Evolutionary conservation across 92 coral and sea anemone species (phyloP).

Genomic region (Actinernus sp.): DNA sequence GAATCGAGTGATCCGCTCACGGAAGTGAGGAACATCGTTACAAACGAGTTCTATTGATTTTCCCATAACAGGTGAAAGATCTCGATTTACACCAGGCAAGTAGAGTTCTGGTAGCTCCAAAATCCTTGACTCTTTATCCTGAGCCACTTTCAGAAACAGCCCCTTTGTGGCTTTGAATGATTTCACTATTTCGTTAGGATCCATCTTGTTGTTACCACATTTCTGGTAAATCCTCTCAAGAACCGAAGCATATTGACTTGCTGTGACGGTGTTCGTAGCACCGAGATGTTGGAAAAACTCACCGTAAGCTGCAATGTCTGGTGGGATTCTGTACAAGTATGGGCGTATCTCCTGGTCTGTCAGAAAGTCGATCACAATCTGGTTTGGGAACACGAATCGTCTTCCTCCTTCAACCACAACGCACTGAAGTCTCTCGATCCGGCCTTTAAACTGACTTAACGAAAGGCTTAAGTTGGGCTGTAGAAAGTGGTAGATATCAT

Average conservation of each 20-base stretch:
- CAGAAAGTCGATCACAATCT: slow-evolving; percentile 47
- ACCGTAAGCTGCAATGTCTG: slow-evolving; percentile 17
- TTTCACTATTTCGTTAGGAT: slow-evolving; percentile 54
- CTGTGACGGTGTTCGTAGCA: slow-evolving; percentile 32
- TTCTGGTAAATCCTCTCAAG: slow-evolving; percentile 24
- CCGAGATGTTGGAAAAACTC: slow-evolving; percentile 58
- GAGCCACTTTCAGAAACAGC: slow-evolving; percentile 33
- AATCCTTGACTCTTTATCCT: background rate
- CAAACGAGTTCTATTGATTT: slow-evolving; percentile 45
- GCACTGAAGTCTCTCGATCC: slow-evolving; percentile 32
- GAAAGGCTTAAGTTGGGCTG: background rate
- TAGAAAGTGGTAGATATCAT: slow-evolving; percentile 52
- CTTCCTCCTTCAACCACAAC: slow-evolving; percentile 54
- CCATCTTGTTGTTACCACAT: slow-evolving; percentile 7
- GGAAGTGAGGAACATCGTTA: slow-evolving; percentile 68
- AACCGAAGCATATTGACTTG: slow-evolving; percentile 70
- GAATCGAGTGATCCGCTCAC: slow-evolving; percentile 40
- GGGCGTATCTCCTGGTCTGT: slow-evolving; percentile 45
- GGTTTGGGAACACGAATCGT: slow-evolving; percentile 56
- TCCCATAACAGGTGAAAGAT: slow-evolving; percentile 15
- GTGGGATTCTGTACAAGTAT: slow-evolving; percentile 67
- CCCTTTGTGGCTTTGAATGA: slow-evolving; percentile 59
- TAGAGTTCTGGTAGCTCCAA: slow-evolving; percentile 10
- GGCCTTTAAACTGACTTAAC: background rate
- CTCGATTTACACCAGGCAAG: slow-evolving; percentile 45